Percentiles rank a stretch among this genome's conserved stretches.
Conservation (phyloP, 92 coral and sea anemone species). For the Siderastrea radians region DNA sequence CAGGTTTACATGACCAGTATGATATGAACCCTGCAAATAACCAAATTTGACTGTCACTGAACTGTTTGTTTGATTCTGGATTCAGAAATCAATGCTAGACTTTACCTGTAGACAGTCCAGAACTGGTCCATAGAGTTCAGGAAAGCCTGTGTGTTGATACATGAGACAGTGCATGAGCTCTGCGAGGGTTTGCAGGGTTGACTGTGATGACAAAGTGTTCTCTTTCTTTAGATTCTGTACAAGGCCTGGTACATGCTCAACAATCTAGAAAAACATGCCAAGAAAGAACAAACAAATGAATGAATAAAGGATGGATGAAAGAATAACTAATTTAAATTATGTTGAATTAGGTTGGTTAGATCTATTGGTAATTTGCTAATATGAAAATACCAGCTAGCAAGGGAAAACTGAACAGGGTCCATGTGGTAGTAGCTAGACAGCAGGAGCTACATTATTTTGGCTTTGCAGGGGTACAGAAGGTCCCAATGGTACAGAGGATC, state of each 20-base stretch:
- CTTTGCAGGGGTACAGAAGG: too few species aligned
- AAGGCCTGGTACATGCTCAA: constrained; percentile 91
- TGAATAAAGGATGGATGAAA: not conserved
- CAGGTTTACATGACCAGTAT: too few species aligned
- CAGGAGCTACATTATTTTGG: too few species aligned
- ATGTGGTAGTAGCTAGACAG: too few species aligned
- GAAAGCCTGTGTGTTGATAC: constrained; percentile 94
- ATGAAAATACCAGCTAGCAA: too few species aligned
- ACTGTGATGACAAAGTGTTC: constrained; percentile 76
- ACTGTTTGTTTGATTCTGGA: not conserved
- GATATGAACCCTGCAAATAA: too few species aligned
- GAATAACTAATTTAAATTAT: too few species aligned
- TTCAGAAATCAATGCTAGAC: not conserved
- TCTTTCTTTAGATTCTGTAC: constrained; percentile 86
- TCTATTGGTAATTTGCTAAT: too few species aligned
- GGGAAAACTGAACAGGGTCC: too few species aligned
- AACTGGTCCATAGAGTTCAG: constrained; percentile 88
- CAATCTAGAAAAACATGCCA: constrained; percentile 64
- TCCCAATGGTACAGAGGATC: too few species aligned
- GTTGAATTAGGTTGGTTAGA: too few species aligned
- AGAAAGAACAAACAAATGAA: not conserved
- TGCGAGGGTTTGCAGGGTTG: constrained; percentile 84
- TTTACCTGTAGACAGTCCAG: constrained; percentile 88
- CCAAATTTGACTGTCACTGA: not conserved
- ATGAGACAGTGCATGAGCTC: constrained; percentile 94